These are phyloP conservation scores for Toxotes chatareus DNA, from an alignment of 2,113 vertebrate genomes.

Conservation along the genomic window DNA sequence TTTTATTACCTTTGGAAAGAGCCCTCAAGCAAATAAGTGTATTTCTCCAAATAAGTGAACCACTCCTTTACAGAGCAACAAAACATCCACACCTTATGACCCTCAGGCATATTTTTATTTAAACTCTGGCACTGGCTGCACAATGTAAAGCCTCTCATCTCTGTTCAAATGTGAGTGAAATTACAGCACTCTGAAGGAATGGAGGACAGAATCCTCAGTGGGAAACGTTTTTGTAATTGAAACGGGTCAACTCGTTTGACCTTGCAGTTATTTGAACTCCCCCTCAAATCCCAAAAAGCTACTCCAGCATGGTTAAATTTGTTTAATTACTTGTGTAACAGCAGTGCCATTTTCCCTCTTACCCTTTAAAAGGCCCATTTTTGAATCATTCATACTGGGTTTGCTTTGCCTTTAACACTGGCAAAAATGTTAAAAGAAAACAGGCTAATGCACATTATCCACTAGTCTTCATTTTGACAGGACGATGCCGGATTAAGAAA, in stretches of 20 bases:
- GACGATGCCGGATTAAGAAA: conserved; percentile 44
- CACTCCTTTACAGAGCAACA: neutral
- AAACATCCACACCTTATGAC: neutral
- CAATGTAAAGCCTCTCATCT: conserved; percentile 1
- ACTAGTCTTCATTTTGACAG: conserved; percentile 53
- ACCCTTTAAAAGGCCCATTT: conserved; percentile 22
- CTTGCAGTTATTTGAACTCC: neutral
- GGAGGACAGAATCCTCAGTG: neutral
- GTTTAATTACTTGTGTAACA: conserved; percentile 33
- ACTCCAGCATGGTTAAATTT: neutral
- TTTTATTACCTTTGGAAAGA: neutral
- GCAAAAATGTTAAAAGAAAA: conserved; percentile 25
- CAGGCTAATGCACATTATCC: conserved; percentile 37
- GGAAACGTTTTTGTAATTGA: conserved; percentile 22
- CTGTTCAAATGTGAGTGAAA: conserved; percentile 6
- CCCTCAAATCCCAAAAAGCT: conserved; percentile 7
- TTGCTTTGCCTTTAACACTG: conserved; percentile 25
- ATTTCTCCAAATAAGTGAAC: neutral
- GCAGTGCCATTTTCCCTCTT: neutral
- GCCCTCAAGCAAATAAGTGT: neutral
- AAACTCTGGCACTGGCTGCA: neutral
- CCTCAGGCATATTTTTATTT: neutral
- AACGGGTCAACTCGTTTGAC: neutral
- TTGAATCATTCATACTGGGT: conserved; percentile 13
- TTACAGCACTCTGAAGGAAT: neutral